phyloP scores from a whole-genome alignment of 2,888 invertebrate species.

The Tipula unca region DNA sequence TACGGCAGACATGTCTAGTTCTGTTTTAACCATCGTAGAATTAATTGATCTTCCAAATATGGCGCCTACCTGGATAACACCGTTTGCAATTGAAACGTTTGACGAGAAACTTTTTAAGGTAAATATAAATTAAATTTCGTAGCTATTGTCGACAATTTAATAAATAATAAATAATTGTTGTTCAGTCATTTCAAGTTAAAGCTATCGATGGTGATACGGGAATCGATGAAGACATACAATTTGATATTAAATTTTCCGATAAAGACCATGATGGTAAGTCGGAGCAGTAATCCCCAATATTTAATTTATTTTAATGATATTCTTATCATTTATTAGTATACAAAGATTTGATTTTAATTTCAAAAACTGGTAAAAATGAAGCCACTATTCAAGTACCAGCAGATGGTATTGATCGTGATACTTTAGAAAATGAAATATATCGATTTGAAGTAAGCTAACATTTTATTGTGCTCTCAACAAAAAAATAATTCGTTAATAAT shows the following conservation, averaged over 20 bases:
- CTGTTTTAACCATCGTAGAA: slow-evolving; percentile 40
- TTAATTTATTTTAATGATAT: too few relatives aligned
- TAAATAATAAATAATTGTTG: not conserved
- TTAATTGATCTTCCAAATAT: slow-evolving; percentile 48
- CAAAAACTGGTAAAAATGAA: not conserved
- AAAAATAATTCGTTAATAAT: not conserved
- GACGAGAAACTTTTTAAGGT: slow-evolving; percentile 40
- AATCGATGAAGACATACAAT: slow-evolving; percentile 43
- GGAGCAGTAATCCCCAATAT: not conserved
- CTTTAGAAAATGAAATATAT: slow-evolving; percentile 42
- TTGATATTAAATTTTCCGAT: not conserved
- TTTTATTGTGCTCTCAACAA: not conserved
- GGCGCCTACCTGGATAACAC: slow-evolving; percentile 48
- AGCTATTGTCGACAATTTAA: not conserved
- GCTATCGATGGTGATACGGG: slow-evolving; percentile 53
- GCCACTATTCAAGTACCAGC: slow-evolving; percentile 26
- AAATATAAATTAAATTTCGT: not conserved
- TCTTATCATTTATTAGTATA: not conserved
- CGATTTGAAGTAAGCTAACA: slow-evolving; percentile 32
- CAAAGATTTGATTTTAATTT: not conserved
- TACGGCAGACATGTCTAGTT: not conserved
- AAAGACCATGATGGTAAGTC: not conserved
- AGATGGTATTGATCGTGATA: slow-evolving; percentile 43
- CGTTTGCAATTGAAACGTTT: slow-evolving; percentile 47
- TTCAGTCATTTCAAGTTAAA: slow-evolving; percentile 37